These are phyloP conservation scores for Anguilla rostrata DNA, from an alignment of 2,113 vertebrate species.

Conservation along the genomic window DNA sequence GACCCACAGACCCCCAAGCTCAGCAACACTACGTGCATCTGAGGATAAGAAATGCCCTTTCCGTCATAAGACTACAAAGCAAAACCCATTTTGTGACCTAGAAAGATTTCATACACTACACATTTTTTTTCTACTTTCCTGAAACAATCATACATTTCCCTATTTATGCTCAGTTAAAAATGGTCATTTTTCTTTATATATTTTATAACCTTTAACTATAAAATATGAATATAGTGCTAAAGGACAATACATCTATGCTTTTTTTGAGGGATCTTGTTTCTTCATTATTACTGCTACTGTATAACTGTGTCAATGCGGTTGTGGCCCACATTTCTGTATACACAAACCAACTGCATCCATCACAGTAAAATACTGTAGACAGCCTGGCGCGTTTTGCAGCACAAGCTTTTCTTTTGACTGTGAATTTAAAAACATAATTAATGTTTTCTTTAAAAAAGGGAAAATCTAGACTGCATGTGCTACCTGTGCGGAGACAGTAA, in stretches of 20 bases:
- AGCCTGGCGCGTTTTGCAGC: not conserved
- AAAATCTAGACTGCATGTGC: not conserved
- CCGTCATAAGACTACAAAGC: not conserved
- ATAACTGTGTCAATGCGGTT: not conserved
- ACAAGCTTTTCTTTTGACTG: not conserved
- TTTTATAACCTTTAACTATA: not conserved
- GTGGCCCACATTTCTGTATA: not conserved
- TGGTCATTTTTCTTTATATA: not conserved
- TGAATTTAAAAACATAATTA: constrained; percentile 6
- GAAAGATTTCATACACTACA: not conserved
- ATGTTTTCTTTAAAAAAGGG: not conserved
- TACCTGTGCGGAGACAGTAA: constrained; percentile 33
- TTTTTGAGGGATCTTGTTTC: too few species aligned
- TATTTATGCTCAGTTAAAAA: too few species aligned
- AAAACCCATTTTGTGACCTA: not conserved
- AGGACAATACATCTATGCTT: not conserved
- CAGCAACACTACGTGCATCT: constrained; percentile 21
- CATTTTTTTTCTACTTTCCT: not conserved
- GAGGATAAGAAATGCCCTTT: not conserved
- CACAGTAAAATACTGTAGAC: not conserved
- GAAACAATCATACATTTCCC: not conserved
- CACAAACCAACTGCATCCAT: constrained; percentile 12
- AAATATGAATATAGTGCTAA: not conserved
- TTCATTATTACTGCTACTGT: not conserved
- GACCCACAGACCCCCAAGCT: constrained; percentile 46